phyloP scores from a whole-genome alignment of 2,888 invertebrate species.

The Ferrisia virgata region DNA sequence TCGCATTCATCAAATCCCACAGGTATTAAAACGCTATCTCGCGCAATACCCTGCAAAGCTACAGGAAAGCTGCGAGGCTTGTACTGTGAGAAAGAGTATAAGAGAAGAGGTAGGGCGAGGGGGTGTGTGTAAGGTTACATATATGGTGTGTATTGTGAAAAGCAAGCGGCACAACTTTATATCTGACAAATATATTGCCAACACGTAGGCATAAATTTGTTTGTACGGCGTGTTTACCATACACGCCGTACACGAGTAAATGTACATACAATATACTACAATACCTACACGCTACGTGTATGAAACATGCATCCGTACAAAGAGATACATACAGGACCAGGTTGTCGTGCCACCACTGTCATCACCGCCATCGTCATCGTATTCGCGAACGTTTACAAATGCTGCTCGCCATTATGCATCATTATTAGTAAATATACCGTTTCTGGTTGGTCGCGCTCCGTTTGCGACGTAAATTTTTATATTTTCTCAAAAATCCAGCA shows the following conservation, averaged over 20 bases:
- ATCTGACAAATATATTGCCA: slow-evolving; percentile 44
- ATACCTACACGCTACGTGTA: no score
- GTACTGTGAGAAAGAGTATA: neutral
- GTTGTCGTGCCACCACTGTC: neutral
- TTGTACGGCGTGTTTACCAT: slow-evolving; percentile 4
- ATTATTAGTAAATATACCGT: slow-evolving; percentile 38
- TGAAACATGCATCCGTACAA: no score
- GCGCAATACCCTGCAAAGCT: neutral
- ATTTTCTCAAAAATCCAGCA: neutral
- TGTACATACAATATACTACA: no score
- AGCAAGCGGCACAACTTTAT: slow-evolving; percentile 37
- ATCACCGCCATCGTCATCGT: neutral
- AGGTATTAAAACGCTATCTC: slow-evolving; percentile 44
- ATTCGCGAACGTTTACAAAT: slow-evolving; percentile 29
- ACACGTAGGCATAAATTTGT: slow-evolving; percentile 42
- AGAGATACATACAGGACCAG: neutral
- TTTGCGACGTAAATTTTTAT: slow-evolving; percentile 31
- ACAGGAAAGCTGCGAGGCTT: neutral
- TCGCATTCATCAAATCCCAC: slow-evolving; percentile 40
- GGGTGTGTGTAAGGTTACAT: neutral
- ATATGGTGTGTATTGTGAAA: neutral
- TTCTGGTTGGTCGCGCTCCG: slow-evolving; percentile 29
- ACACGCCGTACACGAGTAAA: neutral
- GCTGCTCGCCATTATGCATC: slow-evolving; percentile 36
- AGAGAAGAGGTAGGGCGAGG: neutral